A percentile compares a stretch with the other conserved stretches of the same genome.
Conservation (phyloP, 2,888 invertebrate species). For the Dolomedes plantarius region DNA sequence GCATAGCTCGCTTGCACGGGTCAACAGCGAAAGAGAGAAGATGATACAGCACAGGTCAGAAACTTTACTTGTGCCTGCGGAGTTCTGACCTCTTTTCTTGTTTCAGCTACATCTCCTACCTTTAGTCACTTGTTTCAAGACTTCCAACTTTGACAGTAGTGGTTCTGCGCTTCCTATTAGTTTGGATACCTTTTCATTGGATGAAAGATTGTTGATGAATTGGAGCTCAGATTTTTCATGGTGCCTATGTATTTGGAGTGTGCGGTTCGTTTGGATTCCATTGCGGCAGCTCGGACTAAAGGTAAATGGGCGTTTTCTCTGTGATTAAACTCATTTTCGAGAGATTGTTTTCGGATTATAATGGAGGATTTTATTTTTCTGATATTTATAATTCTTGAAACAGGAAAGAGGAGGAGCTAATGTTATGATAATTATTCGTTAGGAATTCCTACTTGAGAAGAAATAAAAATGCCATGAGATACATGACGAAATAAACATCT, state of each 20-base stretch:
- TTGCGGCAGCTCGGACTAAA: background rate
- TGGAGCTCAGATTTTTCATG: conserved; percentile 3
- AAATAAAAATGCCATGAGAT: no score
- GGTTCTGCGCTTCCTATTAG: conserved; percentile 33
- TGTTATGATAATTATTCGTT: no score
- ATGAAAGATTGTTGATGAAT: conserved; percentile 51
- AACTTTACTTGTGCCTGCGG: conserved; percentile 62
- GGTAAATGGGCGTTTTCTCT: background rate
- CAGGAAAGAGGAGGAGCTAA: no score
- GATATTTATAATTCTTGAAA: no score
- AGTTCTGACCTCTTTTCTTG: conserved; percentile 65
- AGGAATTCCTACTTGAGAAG: no score
- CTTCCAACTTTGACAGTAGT: conserved; percentile 63
- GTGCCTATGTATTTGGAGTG: conserved; percentile 8
- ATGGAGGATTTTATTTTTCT: no score
- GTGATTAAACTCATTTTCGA: no score
- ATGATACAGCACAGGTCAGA: conserved; percentile 65
- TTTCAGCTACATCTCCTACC: conserved; percentile 47
- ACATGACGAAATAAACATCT: no score
- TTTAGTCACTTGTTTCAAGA: conserved; percentile 58
- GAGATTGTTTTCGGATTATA: no score
- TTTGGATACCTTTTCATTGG: conserved; percentile 27
- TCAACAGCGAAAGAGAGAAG: conserved; percentile 54
- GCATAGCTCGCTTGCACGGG: conserved; percentile 34
- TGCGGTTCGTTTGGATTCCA: background rate